Evolutionary conservation across 2,797 vertebrate species (phyloP).

Genomic region (Acrocephalus scirpaceus): DNA sequence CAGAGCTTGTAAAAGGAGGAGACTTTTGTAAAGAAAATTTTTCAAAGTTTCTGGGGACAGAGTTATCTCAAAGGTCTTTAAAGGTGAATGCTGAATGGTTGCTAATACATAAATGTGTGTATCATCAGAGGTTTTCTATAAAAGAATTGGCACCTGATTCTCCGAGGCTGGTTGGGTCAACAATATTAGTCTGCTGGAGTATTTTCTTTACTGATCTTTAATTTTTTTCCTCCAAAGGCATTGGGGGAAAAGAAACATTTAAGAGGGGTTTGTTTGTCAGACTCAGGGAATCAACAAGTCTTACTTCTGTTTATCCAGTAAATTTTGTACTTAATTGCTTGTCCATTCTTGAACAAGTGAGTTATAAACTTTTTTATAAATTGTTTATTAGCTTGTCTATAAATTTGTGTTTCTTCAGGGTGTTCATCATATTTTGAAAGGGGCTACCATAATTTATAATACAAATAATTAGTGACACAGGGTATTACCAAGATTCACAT

Average conservation of each 20-base stretch:
- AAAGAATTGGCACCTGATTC: not conserved
- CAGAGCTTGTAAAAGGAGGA: not conserved
- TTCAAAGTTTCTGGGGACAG: not conserved
- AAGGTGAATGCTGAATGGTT: not conserved
- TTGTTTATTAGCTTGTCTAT: not conserved
- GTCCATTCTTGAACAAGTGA: not conserved
- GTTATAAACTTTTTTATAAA: not conserved
- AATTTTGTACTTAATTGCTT: not conserved
- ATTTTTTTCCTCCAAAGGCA: not conserved
- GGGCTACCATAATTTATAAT: not conserved
- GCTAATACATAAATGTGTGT: not conserved
- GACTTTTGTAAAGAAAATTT: not conserved
- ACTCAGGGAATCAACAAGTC: not conserved
- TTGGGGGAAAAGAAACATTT: not conserved
- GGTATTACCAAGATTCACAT: not conserved
- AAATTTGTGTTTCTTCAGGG: not conserved
- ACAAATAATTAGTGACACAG: not conserved
- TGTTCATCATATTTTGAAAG: not conserved
- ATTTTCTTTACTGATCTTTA: not conserved
- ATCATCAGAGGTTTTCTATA: not conserved
- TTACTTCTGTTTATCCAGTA: not conserved
- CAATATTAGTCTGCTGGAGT: not conserved
- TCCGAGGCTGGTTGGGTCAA: rapidly evolving
- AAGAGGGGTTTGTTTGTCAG: not conserved
- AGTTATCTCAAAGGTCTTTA: not conserved